Conservation (phyloP, 53 echinoderm and acorn worm genomes). For the Zoroaster sp. region DNA sequence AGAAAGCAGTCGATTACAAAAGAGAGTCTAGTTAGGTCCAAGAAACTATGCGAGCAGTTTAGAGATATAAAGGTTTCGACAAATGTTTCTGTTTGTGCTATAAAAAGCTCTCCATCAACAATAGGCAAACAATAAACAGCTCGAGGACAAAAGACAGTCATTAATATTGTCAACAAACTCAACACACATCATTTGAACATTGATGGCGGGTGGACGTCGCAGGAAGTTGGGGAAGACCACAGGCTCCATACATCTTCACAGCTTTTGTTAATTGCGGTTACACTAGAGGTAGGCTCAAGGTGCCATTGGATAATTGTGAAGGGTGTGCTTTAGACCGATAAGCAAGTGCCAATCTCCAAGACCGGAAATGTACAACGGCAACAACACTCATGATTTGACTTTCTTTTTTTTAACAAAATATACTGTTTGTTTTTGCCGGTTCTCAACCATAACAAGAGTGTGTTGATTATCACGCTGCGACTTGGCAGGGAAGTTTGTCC, state of each 20-base stretch:
- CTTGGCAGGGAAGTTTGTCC: too few species aligned
- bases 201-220: background rate
- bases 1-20: too few species aligned
- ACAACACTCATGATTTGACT: background rate
- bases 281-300: background rate
- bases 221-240: background rate
- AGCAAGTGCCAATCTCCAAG: conserved; percentile 9
- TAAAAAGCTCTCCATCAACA: background rate
- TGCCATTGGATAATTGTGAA: background rate
- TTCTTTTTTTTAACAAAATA: background rate
- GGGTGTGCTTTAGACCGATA: conserved; percentile 11
- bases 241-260: background rate
- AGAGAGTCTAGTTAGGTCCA: too few species aligned
- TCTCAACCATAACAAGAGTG: too few species aligned
- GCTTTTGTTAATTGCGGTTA: conserved; percentile 25
- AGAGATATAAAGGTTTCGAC: too few species aligned
- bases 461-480: too few species aligned
- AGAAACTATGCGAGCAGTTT: too few species aligned
- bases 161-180: background rate
- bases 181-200: background rate
- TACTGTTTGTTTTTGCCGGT: background rate
- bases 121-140: too few species aligned
- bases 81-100: background rate
- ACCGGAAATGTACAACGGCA: conserved; percentile 31
- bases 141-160: too few species aligned